Evolutionary conservation across 2,888 invertebrate species (phyloP), one percentile per base, ranked within the genome.

Genomic region (Cerceris ruficornis): DNA sequence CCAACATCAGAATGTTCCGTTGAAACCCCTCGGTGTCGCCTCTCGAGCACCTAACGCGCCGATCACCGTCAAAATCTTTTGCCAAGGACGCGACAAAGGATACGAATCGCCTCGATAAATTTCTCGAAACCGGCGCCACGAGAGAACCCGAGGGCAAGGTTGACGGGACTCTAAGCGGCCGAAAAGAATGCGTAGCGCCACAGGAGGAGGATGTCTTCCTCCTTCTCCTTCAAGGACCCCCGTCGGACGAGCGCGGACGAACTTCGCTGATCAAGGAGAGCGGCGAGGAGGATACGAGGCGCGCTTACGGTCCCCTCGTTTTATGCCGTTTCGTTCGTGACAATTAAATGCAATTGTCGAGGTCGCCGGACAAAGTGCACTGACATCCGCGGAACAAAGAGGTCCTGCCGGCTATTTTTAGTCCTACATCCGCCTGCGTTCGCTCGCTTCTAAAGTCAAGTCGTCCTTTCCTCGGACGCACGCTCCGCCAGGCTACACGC

Each of bases 271-370:
- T 60, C 77, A 81, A 81, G 75, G 80, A 69, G 64, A 78, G 13
- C 75, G 55, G 50, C 57, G 8, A 14, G 59, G 41, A n/a, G 50
- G 39, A 6, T 2, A 14, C 43, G 43, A 7, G 4, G 55, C 13
- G 1, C 17, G 6, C 8, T 11, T 2, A 46, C 71, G 57, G 9
- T 0, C 1, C 15, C 9, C 14, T 42, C 59, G 41, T 60, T 74
- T 73, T 15, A 41, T 69, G 42, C 52, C 60, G 55, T 77, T 70
- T 65, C 77, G 46, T 54, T 65, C 69, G 74, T 69, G 77, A 78
- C 80, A 78, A 83, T 83, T 80, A 83, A 80, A 76, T 74, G 71
- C 80, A 46, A 73, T 70, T 58, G 59, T 17, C 76, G 74, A 75
- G 77, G 71, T 46, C 71, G 39, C 55, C 66, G 52, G 52, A 62